Base-by-base conservation (phyloP, 2,113 vertebrate species). In the Coreoperca whiteheadi region DNA sequence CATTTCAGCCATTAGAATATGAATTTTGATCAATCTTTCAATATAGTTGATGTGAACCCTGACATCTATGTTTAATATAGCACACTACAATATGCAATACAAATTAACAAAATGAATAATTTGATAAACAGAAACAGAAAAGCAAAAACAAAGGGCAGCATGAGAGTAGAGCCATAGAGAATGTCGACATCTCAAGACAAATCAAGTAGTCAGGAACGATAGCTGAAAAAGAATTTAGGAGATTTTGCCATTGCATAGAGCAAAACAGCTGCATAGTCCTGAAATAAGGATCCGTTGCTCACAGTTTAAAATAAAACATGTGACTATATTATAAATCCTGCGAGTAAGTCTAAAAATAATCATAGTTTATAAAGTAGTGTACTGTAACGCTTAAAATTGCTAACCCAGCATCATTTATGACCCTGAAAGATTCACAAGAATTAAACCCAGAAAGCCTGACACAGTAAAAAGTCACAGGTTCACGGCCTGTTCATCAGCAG, bases 381-480 rank as follows among this genome's bases (percentile, higher is more conserved):
- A 50, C 34, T 43, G 10, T 23, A 67, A 28, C 8, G 10, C 5
- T 64, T n/a, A 41, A 74, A 83, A 68, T 32, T 15, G 54, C 77
- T 34, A 77, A 57, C 14, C 57, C 65, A 65, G 81, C 25, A 23
- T 81, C 16, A 34, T 79, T 69, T 8, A 60, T n/a, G 18, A 65
- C 80, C 79, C 48, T 59, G 34, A 30, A 76, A 67, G 65, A 74
- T 53, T 86, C 41, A 50, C 25, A 70, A 72, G 56, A 70, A 57
- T 70, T 81, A 76, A 79, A 80, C 32, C 37, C 43, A 41, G 53
- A 80, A 46, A 71, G 18, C 71, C 82, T 86, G 86, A 88, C 82
- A 83, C 83, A 79, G 87, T 81, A 69, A 8, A 81, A 79, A 82
- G 77, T 90, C 83, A 84, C 18, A 61, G 50, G 79, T 68, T 90